Percentiles rank a stretch among this genome's conserved stretches.
phyloP scores from a whole-genome alignment of 2,113 vertebrate species.

The Scolopax mira region DNA sequence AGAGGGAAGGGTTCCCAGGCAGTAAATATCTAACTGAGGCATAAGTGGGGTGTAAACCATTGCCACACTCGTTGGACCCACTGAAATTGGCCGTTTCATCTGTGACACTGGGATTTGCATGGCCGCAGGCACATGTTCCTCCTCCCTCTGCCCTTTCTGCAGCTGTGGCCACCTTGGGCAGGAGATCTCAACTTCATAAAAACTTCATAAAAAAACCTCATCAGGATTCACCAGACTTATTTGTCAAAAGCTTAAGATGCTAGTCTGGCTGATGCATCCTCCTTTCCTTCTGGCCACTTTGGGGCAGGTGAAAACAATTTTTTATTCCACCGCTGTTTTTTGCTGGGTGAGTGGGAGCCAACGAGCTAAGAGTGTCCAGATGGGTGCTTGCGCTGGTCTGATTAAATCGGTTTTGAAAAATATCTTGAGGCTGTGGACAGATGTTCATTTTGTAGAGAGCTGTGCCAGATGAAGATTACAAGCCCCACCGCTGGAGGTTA shows the following conservation, averaged over 20 bases:
- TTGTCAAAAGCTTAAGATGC: neutral
- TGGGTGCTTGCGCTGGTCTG: constrained; percentile 12
- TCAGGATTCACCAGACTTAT: neutral
- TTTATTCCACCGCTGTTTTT: neutral
- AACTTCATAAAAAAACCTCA: neutral
- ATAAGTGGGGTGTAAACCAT: neutral
- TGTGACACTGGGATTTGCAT: neutral
- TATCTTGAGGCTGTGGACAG: constrained; percentile 47
- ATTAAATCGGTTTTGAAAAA: constrained; percentile 50
- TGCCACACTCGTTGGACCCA: fast-evolving
- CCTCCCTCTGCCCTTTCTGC: neutral
- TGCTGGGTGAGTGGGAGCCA: constrained; percentile 18
- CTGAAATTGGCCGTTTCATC: neutral
- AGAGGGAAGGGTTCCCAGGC: neutral
- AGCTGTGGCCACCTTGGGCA: neutral
- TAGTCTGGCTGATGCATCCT: neutral
- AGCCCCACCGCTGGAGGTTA: neutral
- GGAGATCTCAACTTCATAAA: neutral
- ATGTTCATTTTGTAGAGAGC: constrained; percentile 37
- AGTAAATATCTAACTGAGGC: neutral
- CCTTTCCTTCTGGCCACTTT: neutral
- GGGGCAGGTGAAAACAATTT: neutral
- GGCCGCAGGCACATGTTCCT: fast-evolving
- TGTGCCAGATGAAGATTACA: constrained; percentile 52
- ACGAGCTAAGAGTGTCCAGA: constrained; percentile 14